Percentiles rank a stretch among this genome's conserved stretches.
Conservation (phyloP, 1,140 invertebrate species). For the Brachionus manjavacas region DNA sequence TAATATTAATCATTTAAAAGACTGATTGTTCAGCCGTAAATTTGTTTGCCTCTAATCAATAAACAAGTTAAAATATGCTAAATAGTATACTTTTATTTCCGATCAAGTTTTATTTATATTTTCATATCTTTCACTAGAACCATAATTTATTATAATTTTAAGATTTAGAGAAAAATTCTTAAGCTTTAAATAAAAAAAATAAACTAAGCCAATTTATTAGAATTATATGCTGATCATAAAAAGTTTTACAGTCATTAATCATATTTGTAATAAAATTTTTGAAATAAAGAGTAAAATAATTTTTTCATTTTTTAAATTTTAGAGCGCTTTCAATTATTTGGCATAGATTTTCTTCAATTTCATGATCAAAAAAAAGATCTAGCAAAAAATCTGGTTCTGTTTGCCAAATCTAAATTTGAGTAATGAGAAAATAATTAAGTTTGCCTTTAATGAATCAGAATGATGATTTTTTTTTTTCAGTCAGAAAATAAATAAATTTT, state of each 20-base stretch:
- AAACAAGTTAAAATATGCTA: background rate
- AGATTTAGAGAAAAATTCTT: background rate
- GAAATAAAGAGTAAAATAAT: too few relatives aligned
- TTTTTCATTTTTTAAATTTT: too few relatives aligned
- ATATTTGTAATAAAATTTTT: background rate
- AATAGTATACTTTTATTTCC: background rate
- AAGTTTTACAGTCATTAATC: background rate
- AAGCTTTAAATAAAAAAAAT: background rate
- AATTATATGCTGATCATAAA: background rate
- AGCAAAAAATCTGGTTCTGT: too few relatives aligned
- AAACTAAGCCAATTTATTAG: background rate
- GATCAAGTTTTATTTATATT: background rate
- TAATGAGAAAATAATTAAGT: background rate
- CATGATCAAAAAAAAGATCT: too few relatives aligned
- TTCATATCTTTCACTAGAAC: background rate
- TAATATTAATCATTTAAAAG: too few relatives aligned
- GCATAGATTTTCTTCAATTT: too few relatives aligned
- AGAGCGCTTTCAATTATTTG: too few relatives aligned
- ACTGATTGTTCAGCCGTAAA: background rate
- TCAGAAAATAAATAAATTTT: background rate
- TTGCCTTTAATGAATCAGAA: background rate
- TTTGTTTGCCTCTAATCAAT: background rate
- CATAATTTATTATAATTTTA: background rate
- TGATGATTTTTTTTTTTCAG: background rate
- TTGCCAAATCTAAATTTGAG: background rate